These are phyloP conservation scores for Scomberomorus guttatus DNA, from an alignment of 2,797 vertebrate genomes.

Conservation along the genomic window DNA sequence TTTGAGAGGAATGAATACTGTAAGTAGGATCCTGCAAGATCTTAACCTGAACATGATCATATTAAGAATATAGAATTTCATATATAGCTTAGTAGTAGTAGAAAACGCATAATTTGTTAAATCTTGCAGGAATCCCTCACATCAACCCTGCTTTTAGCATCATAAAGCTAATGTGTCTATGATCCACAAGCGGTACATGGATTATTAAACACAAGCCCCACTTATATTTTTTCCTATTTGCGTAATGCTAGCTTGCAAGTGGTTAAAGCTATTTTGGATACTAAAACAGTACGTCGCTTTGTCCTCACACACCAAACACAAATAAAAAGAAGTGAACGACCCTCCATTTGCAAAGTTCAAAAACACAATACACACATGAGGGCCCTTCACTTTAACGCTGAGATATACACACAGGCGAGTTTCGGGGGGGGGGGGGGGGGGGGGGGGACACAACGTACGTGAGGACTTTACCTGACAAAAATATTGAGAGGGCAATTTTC, in stretches of 20 bases:
- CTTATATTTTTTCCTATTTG: slow-evolving; percentile 70
- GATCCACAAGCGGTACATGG: slow-evolving; percentile 78
- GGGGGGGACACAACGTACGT: slow-evolving; percentile 36
- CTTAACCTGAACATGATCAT: slow-evolving; percentile 76
- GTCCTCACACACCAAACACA: slow-evolving; percentile 68
- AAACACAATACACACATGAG: slow-evolving; percentile 59
- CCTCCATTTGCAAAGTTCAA: slow-evolving; percentile 64
- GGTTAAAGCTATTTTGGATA: slow-evolving; percentile 84
- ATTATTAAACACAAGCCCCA: slow-evolving; percentile 82
- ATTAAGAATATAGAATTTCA: slow-evolving; percentile 80
- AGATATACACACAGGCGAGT: slow-evolving; percentile 61
- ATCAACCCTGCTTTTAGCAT: slow-evolving; percentile 89
- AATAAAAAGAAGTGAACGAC: slow-evolving; percentile 50
- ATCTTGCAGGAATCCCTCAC: slow-evolving; percentile 77
- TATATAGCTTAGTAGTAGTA: slow-evolving; percentile 71
- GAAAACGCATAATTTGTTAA: slow-evolving; percentile 71
- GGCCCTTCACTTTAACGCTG: slow-evolving; percentile 56
- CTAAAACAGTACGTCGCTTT: slow-evolving; percentile 72
- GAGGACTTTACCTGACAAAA: slow-evolving; percentile 79
- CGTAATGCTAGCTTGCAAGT: slow-evolving; percentile 78
- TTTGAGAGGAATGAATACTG: slow-evolving; percentile 72
- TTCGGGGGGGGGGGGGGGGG: too few relatives aligned
- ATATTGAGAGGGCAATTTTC: slow-evolving; percentile 67
- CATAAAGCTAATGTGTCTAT: slow-evolving; percentile 87
- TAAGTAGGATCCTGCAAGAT: slow-evolving; percentile 80